Evolutionary conservation across 1,140 invertebrate species (phyloP), one percentile per base, ranked within the genome.

Genomic region (Penaeus indicus): DNA sequence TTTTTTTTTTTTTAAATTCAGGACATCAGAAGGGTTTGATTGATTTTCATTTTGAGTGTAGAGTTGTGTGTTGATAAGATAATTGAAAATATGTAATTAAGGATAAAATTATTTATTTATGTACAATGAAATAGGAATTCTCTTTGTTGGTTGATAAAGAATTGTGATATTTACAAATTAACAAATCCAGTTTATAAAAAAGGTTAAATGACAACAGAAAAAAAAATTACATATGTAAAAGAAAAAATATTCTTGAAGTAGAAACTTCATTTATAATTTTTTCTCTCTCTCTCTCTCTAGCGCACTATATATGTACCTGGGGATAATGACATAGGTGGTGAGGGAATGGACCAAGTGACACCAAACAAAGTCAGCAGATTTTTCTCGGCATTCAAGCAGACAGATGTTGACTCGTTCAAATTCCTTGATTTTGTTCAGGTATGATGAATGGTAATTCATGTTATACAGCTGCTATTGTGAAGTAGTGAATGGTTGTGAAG

Each of bases 241-340:
- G 38, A 4, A 54, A 54, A 54, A 54, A 54, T 10, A 54, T 5
- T 54, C 47, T 54, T 19, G n/a, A 19, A 69, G 38, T 84, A 63
- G 38, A 32, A 63, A 16, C 16, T 8, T 4, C 0, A 32, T 32
- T 32, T 32, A 64, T 10, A 10, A 32, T 22, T 27, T n/a, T 27
- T 3, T 32, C 2, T 32, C 11, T 25, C 54, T 42, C 8, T 32
- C 2, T 32, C 11, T 25, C 54, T 42, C 8, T 27, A 86, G 84
- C 84, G 79, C 75, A 63, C 60, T 21, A 79, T 86, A 42, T 97
- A 96, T 94, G 93, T 98, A 88, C 97, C 97, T 63, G 98, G 98
- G 27, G 98, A 99, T 92, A 99, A 99, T 94, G 97, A 99, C 92
- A 97, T 99, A 91, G 98, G 97, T 38, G 97, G 97, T 42, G 97